Evolutionary conservation across 2,113 vertebrate species (phyloP), one percentile per base, ranked within the genome.

Genomic region (Gymnarchus niloticus): DNA sequence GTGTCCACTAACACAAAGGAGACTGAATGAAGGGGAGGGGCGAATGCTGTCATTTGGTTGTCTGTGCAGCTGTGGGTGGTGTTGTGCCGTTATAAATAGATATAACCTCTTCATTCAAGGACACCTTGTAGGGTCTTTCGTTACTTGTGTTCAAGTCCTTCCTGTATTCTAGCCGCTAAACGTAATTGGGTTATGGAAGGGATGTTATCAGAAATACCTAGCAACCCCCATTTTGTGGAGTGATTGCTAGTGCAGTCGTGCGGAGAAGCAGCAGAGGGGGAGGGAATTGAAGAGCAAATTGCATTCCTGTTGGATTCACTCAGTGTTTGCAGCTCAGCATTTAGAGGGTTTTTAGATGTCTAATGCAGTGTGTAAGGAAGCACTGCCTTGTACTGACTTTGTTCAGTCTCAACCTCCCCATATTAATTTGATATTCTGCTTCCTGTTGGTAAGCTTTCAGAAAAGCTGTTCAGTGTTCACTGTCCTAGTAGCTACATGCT

Each of bases 1-100:
- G 92, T 76, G 28, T 84, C n/a, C 21, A 23, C 37, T 9, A 23
- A 28, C 23, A 48, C 46, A 7, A 81, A 12, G 46, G 23, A 28
- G 28, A 37, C 61, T 73, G 65, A 73, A 73, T 73, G 0, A 41
- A 37, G 65, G 65, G 65, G 65, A 73, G 4, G 65, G 65, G 65
- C 9, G 28, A 69, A 77, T 44, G 19, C 21, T 77, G 73, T 10
- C 14, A 46, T 48, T 19, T 37, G 41, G 44, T 19, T 78, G 76
- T 6, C 46, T n/a, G 73, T 48, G 12, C 46, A n/a, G 44, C 2
- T 23, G 73, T 8, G 73, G 73, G 21, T 48, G 9, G 7, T n/a
- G 37, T 77, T 77, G 76, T 44, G 21, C 44, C 46, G 12, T 23
- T 78, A 78, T 78, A 78, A 48, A 46, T 21, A 78, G 23, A 78